phyloP scores from a whole-genome alignment of 1,140 invertebrate species.

The Mercenaria mercenaria region DNA sequence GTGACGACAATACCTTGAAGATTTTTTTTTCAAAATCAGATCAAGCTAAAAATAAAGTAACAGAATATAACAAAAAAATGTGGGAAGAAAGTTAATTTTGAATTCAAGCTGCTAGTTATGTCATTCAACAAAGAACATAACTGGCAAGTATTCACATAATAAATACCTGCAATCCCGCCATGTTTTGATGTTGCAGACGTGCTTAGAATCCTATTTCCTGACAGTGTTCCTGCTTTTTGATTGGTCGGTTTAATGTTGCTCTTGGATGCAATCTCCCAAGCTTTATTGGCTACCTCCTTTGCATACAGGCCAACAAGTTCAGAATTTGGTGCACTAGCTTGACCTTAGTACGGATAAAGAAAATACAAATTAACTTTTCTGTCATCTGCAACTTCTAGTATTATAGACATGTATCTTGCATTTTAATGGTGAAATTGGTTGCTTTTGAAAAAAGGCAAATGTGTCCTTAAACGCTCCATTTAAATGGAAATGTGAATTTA shows the following conservation, averaged over 20 bases:
- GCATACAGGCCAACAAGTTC: constrained; percentile 79
- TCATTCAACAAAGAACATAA: no score
- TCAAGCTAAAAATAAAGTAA: no score
- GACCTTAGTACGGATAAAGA: constrained; percentile 74
- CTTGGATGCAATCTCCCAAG: constrained; percentile 80
- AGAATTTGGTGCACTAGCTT: constrained; percentile 82
- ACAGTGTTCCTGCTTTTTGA: neutral
- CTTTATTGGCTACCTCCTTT: constrained; percentile 80
- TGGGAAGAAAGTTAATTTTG: no score
- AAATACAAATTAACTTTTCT: neutral
- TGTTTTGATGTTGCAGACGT: constrained; percentile 61
- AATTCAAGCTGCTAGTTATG: no score
- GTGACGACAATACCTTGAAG: no score
- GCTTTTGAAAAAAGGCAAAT: no score
- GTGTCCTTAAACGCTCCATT: no score
- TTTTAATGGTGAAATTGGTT: no score
- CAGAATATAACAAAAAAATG: no score
- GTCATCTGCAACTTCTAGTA: neutral
- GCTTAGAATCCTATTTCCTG: constrained; percentile 55
- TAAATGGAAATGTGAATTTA: no score
- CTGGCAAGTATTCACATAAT: no score
- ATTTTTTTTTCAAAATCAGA: no score
- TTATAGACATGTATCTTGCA: neutral
- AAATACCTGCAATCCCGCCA: constrained; percentile 72
- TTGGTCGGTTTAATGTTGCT: constrained; percentile 72